Evolutionary conservation across 2,888 invertebrate species (phyloP).

Genomic region (Lissocephala sabroskyi): DNA sequence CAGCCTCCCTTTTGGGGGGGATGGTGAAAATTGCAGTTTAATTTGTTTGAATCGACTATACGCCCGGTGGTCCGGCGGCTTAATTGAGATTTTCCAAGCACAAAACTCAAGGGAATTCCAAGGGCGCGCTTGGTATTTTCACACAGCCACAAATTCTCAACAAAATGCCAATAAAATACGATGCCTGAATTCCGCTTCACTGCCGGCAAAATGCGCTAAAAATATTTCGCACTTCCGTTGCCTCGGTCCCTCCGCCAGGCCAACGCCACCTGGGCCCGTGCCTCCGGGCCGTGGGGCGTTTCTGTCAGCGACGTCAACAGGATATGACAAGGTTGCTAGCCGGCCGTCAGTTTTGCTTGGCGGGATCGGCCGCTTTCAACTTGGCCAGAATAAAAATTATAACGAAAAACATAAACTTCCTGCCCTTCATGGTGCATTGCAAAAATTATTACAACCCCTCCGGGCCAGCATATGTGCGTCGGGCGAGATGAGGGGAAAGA

Average conservation of each 20-base stretch:
- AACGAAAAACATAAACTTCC: slow-evolving; percentile 34
- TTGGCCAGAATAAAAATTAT: not conserved
- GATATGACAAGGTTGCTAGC: slow-evolving; percentile 52
- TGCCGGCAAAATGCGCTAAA: slow-evolving; percentile 33
- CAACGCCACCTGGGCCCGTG: not conserved
- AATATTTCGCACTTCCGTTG: slow-evolving; percentile 59
- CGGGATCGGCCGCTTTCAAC: not conserved
- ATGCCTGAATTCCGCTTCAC: slow-evolving; percentile 51
- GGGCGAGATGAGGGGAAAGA: too few relatives aligned
- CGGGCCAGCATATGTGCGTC: slow-evolving; percentile 13
- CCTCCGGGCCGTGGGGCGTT: not conserved
- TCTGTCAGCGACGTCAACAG: slow-evolving; percentile 48
- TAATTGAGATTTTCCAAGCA: slow-evolving; percentile 39
- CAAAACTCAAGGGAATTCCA: slow-evolving; percentile 2
- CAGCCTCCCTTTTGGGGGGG: slow-evolving; percentile 3
- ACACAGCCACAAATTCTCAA: slow-evolving; percentile 48
- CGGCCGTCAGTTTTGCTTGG: too few relatives aligned
- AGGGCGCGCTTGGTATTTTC: slow-evolving; percentile 30
- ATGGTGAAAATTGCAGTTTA: slow-evolving; percentile 27
- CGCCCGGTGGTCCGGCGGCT: slow-evolving; percentile 29
- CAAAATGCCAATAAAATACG: slow-evolving; percentile 62
- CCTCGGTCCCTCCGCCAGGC: not conserved
- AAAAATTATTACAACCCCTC: slow-evolving; percentile 50
- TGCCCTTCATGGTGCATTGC: slow-evolving; percentile 30
- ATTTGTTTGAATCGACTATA: slow-evolving; percentile 55